Percentiles rank a stretch among this genome's conserved stretches.
These are phyloP conservation scores for Halesus radiatus DNA, from an alignment of 1,140 invertebrate species.

Conservation along the genomic window DNA sequence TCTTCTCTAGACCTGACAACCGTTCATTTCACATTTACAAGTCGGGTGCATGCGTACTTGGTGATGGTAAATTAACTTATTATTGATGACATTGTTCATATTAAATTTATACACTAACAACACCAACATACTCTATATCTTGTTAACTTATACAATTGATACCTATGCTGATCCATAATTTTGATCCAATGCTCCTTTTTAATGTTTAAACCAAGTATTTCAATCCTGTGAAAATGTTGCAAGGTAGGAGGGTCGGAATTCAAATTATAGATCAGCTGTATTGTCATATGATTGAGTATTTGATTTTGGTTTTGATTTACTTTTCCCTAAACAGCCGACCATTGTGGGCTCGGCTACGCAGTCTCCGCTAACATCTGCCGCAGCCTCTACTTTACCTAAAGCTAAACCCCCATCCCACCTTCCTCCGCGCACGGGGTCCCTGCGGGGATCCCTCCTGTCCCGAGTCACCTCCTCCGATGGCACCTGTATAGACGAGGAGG, in stretches of 20 bases:
- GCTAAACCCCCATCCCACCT: conserved; percentile 37
- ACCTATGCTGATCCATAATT: not conserved
- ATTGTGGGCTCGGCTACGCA: conserved; percentile 44
- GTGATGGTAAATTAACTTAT: conserved; percentile 40
- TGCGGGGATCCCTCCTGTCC: not conserved
- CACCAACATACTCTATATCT: not conserved
- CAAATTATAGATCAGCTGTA: conserved; percentile 14
- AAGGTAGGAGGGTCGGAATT: not conserved
- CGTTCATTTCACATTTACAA: not conserved
- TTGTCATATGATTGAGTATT: conserved; percentile 24
- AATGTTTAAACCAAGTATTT: too few relatives aligned
- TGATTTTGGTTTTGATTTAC: conserved; percentile 49
- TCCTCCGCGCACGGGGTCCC: conserved; percentile 35
- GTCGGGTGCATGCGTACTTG: conserved; percentile 50
- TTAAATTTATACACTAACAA: not conserved
- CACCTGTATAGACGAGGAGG: conserved; percentile 50
- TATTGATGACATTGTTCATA: conserved; percentile 11
- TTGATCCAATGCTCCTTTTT: not conserved
- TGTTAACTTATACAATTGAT: too few relatives aligned
- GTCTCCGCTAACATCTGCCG: conserved; percentile 49
- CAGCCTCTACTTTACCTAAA: conserved; percentile 55
- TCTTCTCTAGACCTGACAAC: not conserved
- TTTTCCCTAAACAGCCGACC: conserved; percentile 47
- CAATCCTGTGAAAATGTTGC: not conserved
- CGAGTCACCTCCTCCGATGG: conserved; percentile 34